Evolutionary conservation across 2,888 invertebrate species (phyloP).

Genomic region (Amphipoea oculea): DNA sequence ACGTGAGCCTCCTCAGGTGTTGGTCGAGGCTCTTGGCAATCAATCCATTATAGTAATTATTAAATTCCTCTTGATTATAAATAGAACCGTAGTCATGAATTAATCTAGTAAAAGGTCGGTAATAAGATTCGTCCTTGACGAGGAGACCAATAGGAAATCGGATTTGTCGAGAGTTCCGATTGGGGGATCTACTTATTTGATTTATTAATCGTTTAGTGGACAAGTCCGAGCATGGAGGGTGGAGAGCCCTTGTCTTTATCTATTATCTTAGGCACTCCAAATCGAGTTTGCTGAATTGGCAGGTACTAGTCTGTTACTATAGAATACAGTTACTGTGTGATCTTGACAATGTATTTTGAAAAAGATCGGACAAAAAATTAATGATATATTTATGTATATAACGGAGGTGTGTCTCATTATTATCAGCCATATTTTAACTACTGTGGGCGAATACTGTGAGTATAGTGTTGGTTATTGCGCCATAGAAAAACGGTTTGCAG

Average conservation of each 20-base stretch:
- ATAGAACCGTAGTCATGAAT: conserved; percentile 14
- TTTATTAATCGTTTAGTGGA: conserved; percentile 60
- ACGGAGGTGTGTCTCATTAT: too few species aligned
- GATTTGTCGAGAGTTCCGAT: conserved; percentile 51
- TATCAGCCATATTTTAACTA: too few species aligned
- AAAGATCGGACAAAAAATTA: neutral
- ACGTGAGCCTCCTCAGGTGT: too few species aligned
- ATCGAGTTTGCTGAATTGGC: conserved; percentile 26
- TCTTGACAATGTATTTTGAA: neutral
- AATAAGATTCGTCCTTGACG: conserved; percentile 24
- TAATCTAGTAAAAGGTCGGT: conserved; percentile 24
- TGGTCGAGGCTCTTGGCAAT: too few species aligned
- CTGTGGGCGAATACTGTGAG: too few species aligned
- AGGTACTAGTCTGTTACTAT: neutral
- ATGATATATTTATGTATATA: too few species aligned
- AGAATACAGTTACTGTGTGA: neutral
- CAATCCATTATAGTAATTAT: neutral
- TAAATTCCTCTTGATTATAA: neutral
- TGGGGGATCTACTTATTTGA: conserved; percentile 53
- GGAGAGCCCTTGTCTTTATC: conserved; percentile 46
- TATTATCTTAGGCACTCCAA: conserved; percentile 30
- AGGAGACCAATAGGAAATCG: conserved; percentile 45
- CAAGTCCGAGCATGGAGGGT: conserved; percentile 31
- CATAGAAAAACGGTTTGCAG: too few species aligned
- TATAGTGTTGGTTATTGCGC: too few species aligned